phyloP scores from a whole-genome alignment of 1,140 invertebrate species.

The Monochamus saltuarius region DNA sequence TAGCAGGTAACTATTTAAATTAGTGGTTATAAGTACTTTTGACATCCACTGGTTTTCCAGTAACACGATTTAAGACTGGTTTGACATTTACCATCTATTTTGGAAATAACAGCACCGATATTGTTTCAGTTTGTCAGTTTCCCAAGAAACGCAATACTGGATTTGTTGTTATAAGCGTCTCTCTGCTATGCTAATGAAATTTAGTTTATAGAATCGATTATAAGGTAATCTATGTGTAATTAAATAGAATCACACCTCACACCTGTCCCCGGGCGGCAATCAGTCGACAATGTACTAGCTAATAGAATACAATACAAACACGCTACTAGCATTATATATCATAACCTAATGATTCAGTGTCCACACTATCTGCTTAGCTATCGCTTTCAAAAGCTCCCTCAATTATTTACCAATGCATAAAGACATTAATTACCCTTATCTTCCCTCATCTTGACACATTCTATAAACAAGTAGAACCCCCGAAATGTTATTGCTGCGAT shows the following conservation, averaged over 20 bases:
- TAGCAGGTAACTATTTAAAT: too few relatives aligned
- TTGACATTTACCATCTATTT: too few relatives aligned
- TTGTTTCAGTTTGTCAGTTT: too few relatives aligned
- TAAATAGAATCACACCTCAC: constrained; percentile 33
- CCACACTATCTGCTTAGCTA: constrained; percentile 39
- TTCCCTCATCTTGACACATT: constrained; percentile 29
- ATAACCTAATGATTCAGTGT: constrained; percentile 44
- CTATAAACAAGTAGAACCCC: constrained; percentile 25
- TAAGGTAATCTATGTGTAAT: constrained; percentile 25
- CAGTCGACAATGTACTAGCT: constrained; percentile 37
- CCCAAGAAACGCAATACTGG: too few relatives aligned
- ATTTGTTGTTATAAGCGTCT: too few relatives aligned
- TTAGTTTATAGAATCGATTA: constrained; percentile 25
- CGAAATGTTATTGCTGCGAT: constrained; percentile 23
- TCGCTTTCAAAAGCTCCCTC: constrained; percentile 41
- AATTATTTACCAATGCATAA: constrained; percentile 37
- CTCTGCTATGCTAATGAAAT: too few relatives aligned
- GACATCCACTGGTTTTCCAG: too few relatives aligned
- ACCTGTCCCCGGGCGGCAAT: constrained; percentile 39
- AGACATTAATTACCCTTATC: constrained; percentile 37
- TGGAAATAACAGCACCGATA: too few relatives aligned
- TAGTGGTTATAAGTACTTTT: too few relatives aligned
- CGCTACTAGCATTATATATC: constrained; percentile 38
- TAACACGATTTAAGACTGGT: too few relatives aligned
- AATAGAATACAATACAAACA: constrained; percentile 45